Conservation (phyloP, 2,888 invertebrate species). For the Scrobipalpa atriplicella region DNA sequence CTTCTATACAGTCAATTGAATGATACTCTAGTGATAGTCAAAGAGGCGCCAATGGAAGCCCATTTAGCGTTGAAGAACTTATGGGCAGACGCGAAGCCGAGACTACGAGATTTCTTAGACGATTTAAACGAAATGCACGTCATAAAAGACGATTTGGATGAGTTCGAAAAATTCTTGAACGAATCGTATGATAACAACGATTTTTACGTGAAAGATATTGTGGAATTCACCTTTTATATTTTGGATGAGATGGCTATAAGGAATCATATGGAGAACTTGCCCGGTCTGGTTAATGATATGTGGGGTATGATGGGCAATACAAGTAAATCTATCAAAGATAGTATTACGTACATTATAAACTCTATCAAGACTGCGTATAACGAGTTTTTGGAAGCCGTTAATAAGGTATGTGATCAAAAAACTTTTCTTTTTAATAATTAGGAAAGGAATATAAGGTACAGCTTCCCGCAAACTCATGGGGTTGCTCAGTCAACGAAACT, state of each 20-base stretch:
- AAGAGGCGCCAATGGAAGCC: constrained; percentile 86
- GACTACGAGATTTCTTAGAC: constrained; percentile 86
- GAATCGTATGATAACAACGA: constrained; percentile 91
- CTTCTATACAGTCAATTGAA: constrained; percentile 71
- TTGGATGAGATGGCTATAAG: constrained; percentile 90
- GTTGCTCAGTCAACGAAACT: no score
- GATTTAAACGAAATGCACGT: constrained; percentile 88
- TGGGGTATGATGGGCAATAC: constrained; percentile 95
- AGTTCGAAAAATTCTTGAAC: constrained; percentile 87
- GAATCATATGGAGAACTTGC: constrained; percentile 89
- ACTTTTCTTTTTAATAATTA: no score
- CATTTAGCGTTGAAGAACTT: constrained; percentile 85
- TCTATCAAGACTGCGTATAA: constrained; percentile 88
- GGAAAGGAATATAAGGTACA: no score
- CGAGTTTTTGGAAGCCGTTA: constrained; percentile 86
- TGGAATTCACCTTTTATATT: constrained; percentile 86
- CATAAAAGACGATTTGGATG: constrained; percentile 88
- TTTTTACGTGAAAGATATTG: constrained; percentile 91
- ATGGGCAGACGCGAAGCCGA: constrained; percentile 89
- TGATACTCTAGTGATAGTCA: constrained; percentile 69
- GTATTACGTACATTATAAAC: constrained; percentile 88
- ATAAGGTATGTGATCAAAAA: constrained; percentile 57
- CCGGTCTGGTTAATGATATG: constrained; percentile 90
- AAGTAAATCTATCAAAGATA: constrained; percentile 89
- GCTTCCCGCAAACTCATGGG: no score